These are phyloP conservation scores for Cerastis leucographa DNA, from an alignment of 2,888 invertebrate genomes.

Conservation along the genomic window DNA sequence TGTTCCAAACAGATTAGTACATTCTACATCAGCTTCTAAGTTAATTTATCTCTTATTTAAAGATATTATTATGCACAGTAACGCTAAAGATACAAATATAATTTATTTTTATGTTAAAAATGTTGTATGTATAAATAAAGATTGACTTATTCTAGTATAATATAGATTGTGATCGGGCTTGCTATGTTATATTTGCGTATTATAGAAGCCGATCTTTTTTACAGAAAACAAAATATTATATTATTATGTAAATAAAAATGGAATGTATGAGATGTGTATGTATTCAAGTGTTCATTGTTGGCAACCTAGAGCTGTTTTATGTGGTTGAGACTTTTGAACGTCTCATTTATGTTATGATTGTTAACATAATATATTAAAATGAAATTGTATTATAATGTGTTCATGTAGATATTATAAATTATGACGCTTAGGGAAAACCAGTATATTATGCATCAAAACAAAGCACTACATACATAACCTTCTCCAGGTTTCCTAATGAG, in stretches of 20 bases:
- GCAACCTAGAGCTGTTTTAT: slow-evolving; percentile 35
- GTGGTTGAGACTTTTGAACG: slow-evolving; percentile 4
- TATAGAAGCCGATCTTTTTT: slow-evolving; percentile 19
- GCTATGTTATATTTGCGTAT: slow-evolving; percentile 26
- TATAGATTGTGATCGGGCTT: slow-evolving; percentile 26
- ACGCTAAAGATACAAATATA: slow-evolving; percentile 9
- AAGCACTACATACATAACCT: slow-evolving; percentile 1
- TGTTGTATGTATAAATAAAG: slow-evolving; percentile 17
- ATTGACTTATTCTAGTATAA: slow-evolving; percentile 16
- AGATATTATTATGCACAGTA: slow-evolving; percentile 7
- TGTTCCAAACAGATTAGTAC: slow-evolving; percentile 28
- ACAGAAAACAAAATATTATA: slow-evolving; percentile 19
- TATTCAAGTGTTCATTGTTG: slow-evolving; percentile 35
- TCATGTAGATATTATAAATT: slow-evolving; percentile 20
- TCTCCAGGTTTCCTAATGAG: slow-evolving; percentile 33
- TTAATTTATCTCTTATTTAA: not conserved
- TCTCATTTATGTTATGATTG: slow-evolving; percentile 12
- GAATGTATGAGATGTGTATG: slow-evolving; percentile 36
- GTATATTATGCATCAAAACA: slow-evolving; percentile 15
- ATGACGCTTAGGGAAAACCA: slow-evolving; percentile 1
- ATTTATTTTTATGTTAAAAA: slow-evolving; percentile 32
- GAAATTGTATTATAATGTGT: slow-evolving; percentile 8
- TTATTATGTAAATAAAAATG: slow-evolving; percentile 44
- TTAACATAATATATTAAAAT: slow-evolving; percentile 16
- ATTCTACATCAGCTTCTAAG: slow-evolving; percentile 19